phyloP scores from a whole-genome alignment of 2,797 vertebrate species.

The Vireo griseus region DNA sequence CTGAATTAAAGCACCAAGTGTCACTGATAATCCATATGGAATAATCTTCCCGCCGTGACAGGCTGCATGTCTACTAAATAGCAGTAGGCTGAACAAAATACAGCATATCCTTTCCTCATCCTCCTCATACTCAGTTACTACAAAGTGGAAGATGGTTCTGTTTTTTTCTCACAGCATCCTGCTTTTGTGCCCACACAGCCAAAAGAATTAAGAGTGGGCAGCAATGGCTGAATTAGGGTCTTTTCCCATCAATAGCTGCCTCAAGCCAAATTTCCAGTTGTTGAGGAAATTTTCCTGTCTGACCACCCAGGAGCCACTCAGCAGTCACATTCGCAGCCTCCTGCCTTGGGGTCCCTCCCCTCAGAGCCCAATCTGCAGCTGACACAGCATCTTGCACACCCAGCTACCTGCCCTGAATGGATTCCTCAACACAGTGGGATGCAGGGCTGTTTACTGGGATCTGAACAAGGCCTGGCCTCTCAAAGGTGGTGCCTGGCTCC shows the following conservation, averaged over 20 bases:
- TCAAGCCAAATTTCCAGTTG: neutral
- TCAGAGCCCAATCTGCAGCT: neutral
- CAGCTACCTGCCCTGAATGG: neutral
- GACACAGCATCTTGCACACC: neutral
- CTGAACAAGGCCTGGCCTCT: neutral
- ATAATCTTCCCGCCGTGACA: neutral
- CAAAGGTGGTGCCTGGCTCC: neutral
- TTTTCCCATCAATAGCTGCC: neutral
- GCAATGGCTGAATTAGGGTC: fast-evolving
- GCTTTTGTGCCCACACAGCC: neutral
- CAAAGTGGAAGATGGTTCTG: neutral
- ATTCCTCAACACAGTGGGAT: neutral
- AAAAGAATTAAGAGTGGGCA: neutral
- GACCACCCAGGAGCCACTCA: neutral
- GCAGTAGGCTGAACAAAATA: neutral
- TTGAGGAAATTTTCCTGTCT: neutral
- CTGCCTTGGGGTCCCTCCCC: neutral
- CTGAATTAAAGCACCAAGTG: neutral
- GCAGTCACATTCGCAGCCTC: neutral
- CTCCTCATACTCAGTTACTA: neutral
- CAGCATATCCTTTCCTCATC: neutral
- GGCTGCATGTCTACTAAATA: neutral
- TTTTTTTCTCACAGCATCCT: neutral
- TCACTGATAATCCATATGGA: neutral
- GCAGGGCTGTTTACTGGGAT: neutral